Base-by-base conservation (phyloP, 2,888 invertebrate species). In the Leucophora obtusa region DNA sequence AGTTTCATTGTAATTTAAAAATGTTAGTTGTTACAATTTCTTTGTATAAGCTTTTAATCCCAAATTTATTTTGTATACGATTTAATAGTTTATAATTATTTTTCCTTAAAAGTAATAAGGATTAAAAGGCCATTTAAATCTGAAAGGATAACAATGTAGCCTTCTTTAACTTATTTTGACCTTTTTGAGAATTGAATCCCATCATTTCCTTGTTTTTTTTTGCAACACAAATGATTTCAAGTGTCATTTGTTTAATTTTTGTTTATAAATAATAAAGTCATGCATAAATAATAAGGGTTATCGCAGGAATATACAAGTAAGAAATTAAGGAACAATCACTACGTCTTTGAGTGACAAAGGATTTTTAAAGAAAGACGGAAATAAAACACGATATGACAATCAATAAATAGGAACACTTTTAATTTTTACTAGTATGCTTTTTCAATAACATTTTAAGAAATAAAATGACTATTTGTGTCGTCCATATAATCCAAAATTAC, bases 161-260 rank as follows among this genome's bases (percentile, higher is more conserved):
- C 6, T 28, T 28, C 6, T 59, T 14, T 53, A 56, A 59, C 54
- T 35, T 11, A 7, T 53, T 43, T 54, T 74, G 59, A 33, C 60
- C 59, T 74, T 74, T 68, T 74, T 18, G 33, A 47, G 28, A 18
- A 54, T 58, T 38, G 17, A 72, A 62, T 47, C 28, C 24, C 18
- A 54, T 54, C 1, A 51, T 5, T 43, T 15, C n/a, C 38, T 38
- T 9, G 33, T 53, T 11, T 21, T n/a, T 18, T n/a, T 14, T 53
- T 24, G 10, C 11, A 11, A 50, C 50, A 72, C 28, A 65, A 59
- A 66, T 66, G 58, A 38, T 35, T 63, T 73, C 43, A 58, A 35
- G 54, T 58, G 50, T 58, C 38, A 17, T 51, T 51, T 17, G 50
- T 51, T 51, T n/a, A 3, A 47, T n/a, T 47, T 47, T 47, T n/a